A percentile compares a stretch with the other conserved stretches of the same genome.
Conservation (phyloP, 2,113 vertebrate genomes). For the Todiramphus saurophagus region DNA sequence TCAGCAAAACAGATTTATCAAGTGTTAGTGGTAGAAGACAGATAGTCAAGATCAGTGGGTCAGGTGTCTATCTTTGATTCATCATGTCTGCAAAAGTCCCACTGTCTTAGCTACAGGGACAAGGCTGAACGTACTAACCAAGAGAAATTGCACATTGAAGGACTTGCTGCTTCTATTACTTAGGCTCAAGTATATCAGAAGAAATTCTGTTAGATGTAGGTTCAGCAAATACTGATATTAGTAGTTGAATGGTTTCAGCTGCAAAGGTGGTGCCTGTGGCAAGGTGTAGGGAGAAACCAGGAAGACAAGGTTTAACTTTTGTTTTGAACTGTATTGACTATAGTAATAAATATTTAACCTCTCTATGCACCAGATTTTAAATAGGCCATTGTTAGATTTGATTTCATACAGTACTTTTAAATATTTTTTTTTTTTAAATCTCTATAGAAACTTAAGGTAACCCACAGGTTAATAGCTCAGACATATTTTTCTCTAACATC, state of each 20-base stretch:
- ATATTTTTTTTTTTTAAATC: too few species aligned
- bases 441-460: not conserved
- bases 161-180: not conserved
- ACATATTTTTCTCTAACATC: not conserved
- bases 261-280: not conserved
- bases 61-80: conserved; percentile 6
- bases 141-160: not conserved
- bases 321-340: not conserved
- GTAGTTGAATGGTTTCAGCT: not conserved
- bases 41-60: not conserved
- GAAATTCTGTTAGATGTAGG: not conserved
- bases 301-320: not conserved
- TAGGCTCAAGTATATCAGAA: not conserved
- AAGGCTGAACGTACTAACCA: not conserved
- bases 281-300: not conserved
- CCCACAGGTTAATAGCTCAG: not conserved
- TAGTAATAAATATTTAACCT: not conserved
- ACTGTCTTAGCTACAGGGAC: not conserved
- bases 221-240: not conserved
- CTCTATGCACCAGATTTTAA: not conserved
- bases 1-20: not conserved
- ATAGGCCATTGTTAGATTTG: not conserved
- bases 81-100: not conserved
- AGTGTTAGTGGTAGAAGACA: not conserved
- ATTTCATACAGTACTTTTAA: not conserved